Base-by-base conservation (phyloP, 2,797 vertebrate genomes). In the Acrocephalus scirpaceus region DNA sequence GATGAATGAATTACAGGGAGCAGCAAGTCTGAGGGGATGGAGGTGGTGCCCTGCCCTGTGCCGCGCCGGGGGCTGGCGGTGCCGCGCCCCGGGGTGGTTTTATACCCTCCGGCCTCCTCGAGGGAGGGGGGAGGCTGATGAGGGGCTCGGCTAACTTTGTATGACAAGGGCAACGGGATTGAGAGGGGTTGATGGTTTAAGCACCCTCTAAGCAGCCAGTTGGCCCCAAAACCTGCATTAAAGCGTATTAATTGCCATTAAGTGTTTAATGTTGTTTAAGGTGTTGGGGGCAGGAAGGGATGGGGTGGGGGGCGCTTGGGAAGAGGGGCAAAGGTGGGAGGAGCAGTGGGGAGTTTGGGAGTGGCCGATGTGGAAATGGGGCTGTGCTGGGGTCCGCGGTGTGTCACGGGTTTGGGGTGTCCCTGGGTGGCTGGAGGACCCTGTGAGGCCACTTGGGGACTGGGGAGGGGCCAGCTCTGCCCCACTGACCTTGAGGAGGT, bases 141-240 rank as follows among this genome's bases (percentile, higher is more conserved):
- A 97, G 96, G 96, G 96, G 75, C 94, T 95, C 47, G 56, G 91
- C 95, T 97, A 91, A 97, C 91, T 97, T 96, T 92, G 94, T 95
- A 77, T 97, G 97, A 97, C 97, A 96, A 96, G 96, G 96, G 89
- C 96, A 98, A 97, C 89, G 85, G 96, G 97, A 98, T 98, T 97
- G 96, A 95, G 93, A 96, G 91, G 84, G 95, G 94, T 5, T 98
- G 96, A 97, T 79, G 86, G 90, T 97, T 95, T 97, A 97, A 97
- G 97, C 70, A 86, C 70, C 92, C 66, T 96, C 86, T 97, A 97
- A 97, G 96, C 89, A 95, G 94, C 93, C 92, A 79, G 93, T 97
- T 96, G 95, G 96, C 96, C 96, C 96, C 96, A 96, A 97, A 97
- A 96, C 96, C 96, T 97, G 94, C 78, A 83, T 95, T 97, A 97